Evolutionary conservation across 2,888 invertebrate genomes (phyloP).

Genomic region (Drosophila atripex): DNA sequence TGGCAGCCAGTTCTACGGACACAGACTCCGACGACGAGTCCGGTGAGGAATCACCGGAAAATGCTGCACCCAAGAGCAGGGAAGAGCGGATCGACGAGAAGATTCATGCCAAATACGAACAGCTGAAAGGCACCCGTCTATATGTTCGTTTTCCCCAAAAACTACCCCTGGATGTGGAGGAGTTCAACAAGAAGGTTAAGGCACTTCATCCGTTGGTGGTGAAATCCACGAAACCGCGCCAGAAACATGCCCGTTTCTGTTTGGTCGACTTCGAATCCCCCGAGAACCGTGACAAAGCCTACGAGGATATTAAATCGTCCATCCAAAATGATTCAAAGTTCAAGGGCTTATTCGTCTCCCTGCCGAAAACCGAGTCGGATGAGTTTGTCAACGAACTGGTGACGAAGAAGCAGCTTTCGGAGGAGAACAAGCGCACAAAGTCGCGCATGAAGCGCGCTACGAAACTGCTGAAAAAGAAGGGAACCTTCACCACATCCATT

Average conservation of each 20-base stretch:
- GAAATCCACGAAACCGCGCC: conserved; percentile 75
- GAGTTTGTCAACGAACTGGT: conserved; percentile 73
- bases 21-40: conserved; percentile 76
- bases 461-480: conserved; percentile 54
- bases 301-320: conserved; percentile 51
- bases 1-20: conserved; percentile 75
- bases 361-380: conserved; percentile 76
- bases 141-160: conserved; percentile 79
- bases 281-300: conserved; percentile 72
- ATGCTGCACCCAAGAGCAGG: conserved; percentile 33
- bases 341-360: conserved; percentile 66
- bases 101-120: conserved; percentile 65
- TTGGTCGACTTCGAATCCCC: conserved; percentile 72
- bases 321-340: conserved; percentile 48
- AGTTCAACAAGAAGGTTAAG: conserved; percentile 68
- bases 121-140: conserved; percentile 75
- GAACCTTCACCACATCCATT: conserved; percentile 74
- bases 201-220: conserved; percentile 67
- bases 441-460: conserved; percentile 64
- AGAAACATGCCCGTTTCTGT: conserved; percentile 80
- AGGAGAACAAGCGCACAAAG: conserved; percentile 72
- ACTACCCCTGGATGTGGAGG: conserved; percentile 64
- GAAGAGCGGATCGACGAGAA: conserved; percentile 57
- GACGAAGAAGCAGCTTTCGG: conserved; percentile 66
- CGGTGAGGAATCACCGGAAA: conserved; percentile 37